phyloP scores from a whole-genome alignment of 53 echinoderm and acorn worm genomes.

The Holothuria leucospilota region DNA sequence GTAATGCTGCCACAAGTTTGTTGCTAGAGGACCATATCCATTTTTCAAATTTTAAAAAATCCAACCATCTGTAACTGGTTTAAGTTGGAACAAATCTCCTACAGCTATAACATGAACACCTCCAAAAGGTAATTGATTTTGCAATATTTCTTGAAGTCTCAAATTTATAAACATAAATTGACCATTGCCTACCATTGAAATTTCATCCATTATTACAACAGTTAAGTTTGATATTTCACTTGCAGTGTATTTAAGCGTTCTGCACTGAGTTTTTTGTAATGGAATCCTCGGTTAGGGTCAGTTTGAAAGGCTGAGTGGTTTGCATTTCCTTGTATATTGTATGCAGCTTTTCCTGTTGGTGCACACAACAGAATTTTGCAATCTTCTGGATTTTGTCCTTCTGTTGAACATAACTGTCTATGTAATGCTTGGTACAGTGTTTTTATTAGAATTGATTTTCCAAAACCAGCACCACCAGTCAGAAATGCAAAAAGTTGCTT shows the following conservation, averaged over 20 bases:
- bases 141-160: background rate
- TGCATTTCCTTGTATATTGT: constrained; percentile 7
- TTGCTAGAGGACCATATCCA: constrained; percentile 25
- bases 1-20: constrained; percentile 38
- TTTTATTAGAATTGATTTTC: constrained; percentile 7
- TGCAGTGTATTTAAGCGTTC: constrained; percentile 2
- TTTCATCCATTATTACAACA: constrained; percentile 34
- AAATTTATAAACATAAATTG: constrained; percentile 16
- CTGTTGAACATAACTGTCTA: background rate
- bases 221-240: constrained; percentile 20
- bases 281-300: constrained; percentile 37
- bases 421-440: constrained; percentile 29
- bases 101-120: constrained; percentile 42
- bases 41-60: constrained; percentile 16
- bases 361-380: background rate
- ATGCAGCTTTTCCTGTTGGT: constrained; percentile 14
- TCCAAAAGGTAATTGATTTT: constrained; percentile 17
- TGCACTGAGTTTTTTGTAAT: constrained; percentile 12
- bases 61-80: constrained; percentile 36
- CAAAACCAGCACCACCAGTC: constrained; percentile 22
- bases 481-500: constrained; percentile 45
- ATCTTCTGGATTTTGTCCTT: background rate
- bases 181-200: constrained; percentile 38
- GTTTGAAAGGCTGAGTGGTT: constrained; percentile 38
- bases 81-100: constrained; percentile 41